These are phyloP conservation scores for Tetranychus piercei DNA, from an alignment of 2,888 invertebrate genomes.

Conservation along the genomic window DNA sequence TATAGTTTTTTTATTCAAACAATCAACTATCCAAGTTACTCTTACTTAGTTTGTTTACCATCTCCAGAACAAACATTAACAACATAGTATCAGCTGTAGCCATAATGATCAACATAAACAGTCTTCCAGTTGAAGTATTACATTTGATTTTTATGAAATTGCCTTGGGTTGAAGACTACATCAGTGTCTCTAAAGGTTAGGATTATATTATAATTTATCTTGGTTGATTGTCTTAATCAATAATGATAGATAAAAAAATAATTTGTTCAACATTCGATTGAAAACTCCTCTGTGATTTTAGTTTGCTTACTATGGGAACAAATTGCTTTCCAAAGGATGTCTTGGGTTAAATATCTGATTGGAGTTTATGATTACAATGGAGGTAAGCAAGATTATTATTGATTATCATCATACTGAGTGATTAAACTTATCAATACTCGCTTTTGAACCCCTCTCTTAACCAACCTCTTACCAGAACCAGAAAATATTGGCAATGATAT, in stretches of 20 bases:
- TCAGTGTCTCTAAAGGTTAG: conserved; percentile 5
- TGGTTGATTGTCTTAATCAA: not conserved
- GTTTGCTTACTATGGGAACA: conserved; percentile 8
- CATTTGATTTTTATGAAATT: not conserved
- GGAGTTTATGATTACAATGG: conserved; percentile 9
- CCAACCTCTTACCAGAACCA: not conserved
- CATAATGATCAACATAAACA: not conserved
- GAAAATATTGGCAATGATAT: not conserved
- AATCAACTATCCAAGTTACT: too few species aligned
- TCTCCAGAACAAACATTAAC: too few species aligned
- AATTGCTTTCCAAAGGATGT: not conserved
- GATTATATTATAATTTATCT: not conserved
- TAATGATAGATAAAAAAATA: not conserved
- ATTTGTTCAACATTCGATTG: not conserved
- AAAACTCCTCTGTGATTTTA: not conserved
- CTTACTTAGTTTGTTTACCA: too few species aligned
- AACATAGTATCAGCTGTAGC: not conserved
- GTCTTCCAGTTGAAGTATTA: not conserved
- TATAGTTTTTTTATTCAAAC: too few species aligned
- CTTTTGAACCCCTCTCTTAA: not conserved
- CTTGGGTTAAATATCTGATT: not conserved
- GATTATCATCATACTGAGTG: not conserved
- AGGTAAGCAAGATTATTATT: not conserved
- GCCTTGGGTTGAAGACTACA: conserved; percentile 4
- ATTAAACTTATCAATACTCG: not conserved